Base-by-base conservation (phyloP, 2,888 invertebrate species). In the Iphiclides podalirius region DNA sequence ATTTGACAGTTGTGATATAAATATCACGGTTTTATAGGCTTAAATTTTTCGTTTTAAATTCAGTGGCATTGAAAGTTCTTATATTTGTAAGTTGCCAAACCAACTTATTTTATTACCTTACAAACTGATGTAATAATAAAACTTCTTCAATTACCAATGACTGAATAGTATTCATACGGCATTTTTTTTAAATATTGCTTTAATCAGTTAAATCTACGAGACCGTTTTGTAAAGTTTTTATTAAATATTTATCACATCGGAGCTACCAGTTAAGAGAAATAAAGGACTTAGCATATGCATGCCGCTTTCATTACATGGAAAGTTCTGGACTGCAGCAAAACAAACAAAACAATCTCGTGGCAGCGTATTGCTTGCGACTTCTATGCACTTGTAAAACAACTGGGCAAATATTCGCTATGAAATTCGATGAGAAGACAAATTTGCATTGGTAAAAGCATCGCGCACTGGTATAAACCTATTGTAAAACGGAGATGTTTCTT, bases 271-370 rank as follows among this genome's bases (percentile, higher is more conserved):
- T 7, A 3, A 16, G 14, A 35, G 28, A n/a, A 17, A 38, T 37
- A 38, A 45, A 37, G 28, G 28, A 38, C 34, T 33, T 40, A 26
- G 23, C 23, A 34, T 34, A 47, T 47, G 34, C 39, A 39, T 15
- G 26, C 36, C 16, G 23, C 13, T n/a, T 31, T 46, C 45, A 20
- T 34, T 34, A 39, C 33, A 26, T 23, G 23, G 23, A 40, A 47
- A 39, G 23, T 47, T 47, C 39, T 39, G 39, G 45, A 38, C n/a
- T 34, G n/a, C 2, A 47, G 34, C 2, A 15, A 39, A 46, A 45
- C 20, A 33, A 45, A 45, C 45, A 45, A 28, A 8, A 15, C 39
- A n/a, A 2, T 43, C 43, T 23, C 11, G 23, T 7, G 12, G 38
- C 46, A 34, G 15, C 11, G 34, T 34, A 47, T 35, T 13, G 15